Evolutionary conservation across 2,113 vertebrate genomes (phyloP).

Genomic region (Eptesicus fuscus): DNA sequence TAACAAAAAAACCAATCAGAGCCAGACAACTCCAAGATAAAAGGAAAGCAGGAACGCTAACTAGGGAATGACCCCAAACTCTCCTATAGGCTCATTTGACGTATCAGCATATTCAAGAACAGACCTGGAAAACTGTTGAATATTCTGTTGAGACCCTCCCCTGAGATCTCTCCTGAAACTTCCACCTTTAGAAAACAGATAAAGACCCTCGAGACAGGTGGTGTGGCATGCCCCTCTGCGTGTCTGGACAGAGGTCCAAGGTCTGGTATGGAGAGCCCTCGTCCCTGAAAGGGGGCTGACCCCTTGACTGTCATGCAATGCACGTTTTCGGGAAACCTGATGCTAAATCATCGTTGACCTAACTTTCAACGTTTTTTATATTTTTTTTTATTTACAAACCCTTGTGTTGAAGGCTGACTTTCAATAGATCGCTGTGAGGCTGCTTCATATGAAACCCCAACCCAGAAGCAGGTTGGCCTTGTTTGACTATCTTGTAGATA

Average conservation of each 20-base stretch:
- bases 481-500: no score
- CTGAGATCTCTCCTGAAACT: background rate
- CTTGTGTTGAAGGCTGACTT: no score
- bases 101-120: background rate
- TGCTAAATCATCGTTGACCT: background rate
- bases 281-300: background rate
- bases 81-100: background rate
- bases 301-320: background rate
- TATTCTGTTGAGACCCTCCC: background rate
- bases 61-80: background rate
- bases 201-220: background rate
- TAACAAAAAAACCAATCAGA: background rate
- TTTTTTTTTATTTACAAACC: no score
- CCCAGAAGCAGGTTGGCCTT: background rate
- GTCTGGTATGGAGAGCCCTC: background rate
- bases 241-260: background rate
- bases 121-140: background rate
- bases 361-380: no score
- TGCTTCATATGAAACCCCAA: background rate
- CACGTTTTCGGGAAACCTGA: background rate
- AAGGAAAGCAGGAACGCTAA: background rate
- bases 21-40: background rate
- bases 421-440: no score
- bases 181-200: background rate
- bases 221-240: background rate